Evolutionary conservation across 1,140 invertebrate species (phyloP).

Genomic region (Diploscapter pachys): DNA sequence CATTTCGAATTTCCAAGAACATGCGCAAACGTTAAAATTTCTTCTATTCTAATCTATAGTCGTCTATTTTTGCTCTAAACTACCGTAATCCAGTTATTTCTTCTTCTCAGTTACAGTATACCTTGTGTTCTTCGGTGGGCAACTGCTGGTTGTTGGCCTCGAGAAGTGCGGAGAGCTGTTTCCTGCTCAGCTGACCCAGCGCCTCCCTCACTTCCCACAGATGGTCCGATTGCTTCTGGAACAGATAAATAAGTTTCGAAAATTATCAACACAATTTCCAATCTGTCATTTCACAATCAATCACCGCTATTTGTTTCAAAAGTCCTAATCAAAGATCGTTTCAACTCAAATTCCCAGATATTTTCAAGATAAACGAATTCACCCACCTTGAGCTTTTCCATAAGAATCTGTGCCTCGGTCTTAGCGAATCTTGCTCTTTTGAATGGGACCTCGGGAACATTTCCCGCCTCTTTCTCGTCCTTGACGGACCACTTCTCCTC

Average conservation of each 20-base stretch:
- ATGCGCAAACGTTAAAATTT: too few relatives aligned
- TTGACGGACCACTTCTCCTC: not conserved
- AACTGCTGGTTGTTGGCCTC: too few relatives aligned
- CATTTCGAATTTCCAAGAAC: conserved; percentile 9
- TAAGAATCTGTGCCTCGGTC: conserved; percentile 56
- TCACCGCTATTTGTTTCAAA: too few relatives aligned
- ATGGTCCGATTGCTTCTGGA: conserved; percentile 44
- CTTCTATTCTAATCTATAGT: too few relatives aligned
- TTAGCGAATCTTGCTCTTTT: not conserved
- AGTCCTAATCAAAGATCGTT: too few relatives aligned
- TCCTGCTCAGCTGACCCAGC: conserved; percentile 38
- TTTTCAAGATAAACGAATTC: too few relatives aligned
- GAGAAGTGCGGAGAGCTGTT: too few relatives aligned
- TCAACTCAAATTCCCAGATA: too few relatives aligned
- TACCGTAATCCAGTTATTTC: conserved; percentile 11
- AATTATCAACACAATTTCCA: conserved; percentile 41
- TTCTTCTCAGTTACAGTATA: conserved; percentile 29
- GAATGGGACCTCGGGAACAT: not conserved
- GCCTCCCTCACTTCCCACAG: conserved; percentile 42
- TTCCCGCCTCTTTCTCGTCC: not conserved
- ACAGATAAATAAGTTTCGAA: conserved; percentile 50
- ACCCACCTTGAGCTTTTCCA: not conserved
- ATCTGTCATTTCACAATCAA: not conserved
- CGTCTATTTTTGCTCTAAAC: too few relatives aligned
- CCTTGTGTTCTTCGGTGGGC: too few relatives aligned